Conservation (phyloP, 2,113 vertebrate species). For the Ochotona princeps region DNA sequence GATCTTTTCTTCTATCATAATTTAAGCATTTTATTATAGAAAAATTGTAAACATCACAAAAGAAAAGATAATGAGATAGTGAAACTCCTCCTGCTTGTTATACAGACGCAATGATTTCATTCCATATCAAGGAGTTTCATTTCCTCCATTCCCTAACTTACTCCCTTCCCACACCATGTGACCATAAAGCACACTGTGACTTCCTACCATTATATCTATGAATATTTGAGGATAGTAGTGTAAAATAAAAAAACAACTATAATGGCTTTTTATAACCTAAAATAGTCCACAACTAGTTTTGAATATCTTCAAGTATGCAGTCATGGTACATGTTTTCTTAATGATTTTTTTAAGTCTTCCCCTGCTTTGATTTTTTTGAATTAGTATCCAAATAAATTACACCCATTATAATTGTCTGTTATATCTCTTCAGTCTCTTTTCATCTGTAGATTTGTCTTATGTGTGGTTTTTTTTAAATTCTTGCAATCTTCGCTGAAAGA, state of each 20-base stretch:
- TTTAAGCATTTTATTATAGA: slow-evolving; percentile 20
- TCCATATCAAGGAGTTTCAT: background rate
- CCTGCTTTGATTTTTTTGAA: background rate
- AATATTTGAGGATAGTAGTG: slow-evolving; percentile 39
- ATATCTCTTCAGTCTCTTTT: background rate
- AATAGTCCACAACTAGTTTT: background rate
- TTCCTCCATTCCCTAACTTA: background rate
- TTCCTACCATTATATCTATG: background rate
- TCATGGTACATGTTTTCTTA: background rate
- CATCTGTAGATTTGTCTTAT: background rate
- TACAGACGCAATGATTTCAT: background rate
- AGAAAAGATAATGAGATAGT: background rate
- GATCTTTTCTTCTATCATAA: slow-evolving; percentile 17
- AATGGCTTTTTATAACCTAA: background rate
- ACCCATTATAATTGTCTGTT: background rate
- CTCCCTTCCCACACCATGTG: background rate
- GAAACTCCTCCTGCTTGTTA: background rate
- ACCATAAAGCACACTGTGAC: background rate
- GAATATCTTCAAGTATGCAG: background rate
- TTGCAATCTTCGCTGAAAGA: slow-evolving; percentile 44
- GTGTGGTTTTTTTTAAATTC: background rate
- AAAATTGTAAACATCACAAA: slow-evolving; percentile 8
- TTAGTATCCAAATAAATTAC: background rate
- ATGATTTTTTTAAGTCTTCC: background rate
- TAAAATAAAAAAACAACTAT: background rate